Evolutionary conservation across 2,888 invertebrate species (phyloP), one percentile per base, ranked within the genome.

Genomic region (Euphydryas editha): DNA sequence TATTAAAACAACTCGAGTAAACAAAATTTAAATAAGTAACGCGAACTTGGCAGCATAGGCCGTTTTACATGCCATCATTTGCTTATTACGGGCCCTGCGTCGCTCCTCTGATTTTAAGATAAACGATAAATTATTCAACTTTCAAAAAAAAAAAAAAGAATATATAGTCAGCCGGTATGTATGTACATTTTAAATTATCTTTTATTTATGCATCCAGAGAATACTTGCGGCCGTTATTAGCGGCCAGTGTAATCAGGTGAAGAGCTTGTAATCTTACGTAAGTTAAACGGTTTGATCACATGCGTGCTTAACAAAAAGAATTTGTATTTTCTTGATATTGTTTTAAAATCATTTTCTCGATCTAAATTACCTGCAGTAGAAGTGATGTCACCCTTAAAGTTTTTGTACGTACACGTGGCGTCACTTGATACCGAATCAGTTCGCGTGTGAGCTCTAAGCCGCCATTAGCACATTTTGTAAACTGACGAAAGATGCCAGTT

Each of bases 381-480:
- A n/a, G n/a, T n/a, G n/a, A 62, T 65, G 58, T 55, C 20, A 36
- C 17, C 21, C n/a, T 47, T 36, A 17, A 20, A 49, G 56, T 51
- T 47, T 13, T 49, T 17, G 3, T 20, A 62, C 18, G 42, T 46
- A 56, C 60, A 57, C 24, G 56, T 11, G 64, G 66, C 76, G 80
- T 83, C 81, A 83, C 83, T 84, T 83, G 84, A 83, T 76, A 76
- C 77, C 59, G 70, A 78, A 78, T 80, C 76, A 74, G 79, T 77
- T 86, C 82, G 84, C 86, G 84, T 86, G 87, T 84, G 82, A 77
- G 68, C 69, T 63, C 67, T 75, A 70, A 72, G 62, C 68, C 67
- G 67, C 63, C 84, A 86, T 89, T 88, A 89, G 83, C 85, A 81
- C 85, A 87, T 78, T 87, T 81, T 75, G 82, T 82, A 75, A 81